A percentile compares a stretch with the other conserved stretches of the same genome.
Conservation (phyloP, 2,797 vertebrate genomes). For the Melanotaenia trifasciata region DNA sequence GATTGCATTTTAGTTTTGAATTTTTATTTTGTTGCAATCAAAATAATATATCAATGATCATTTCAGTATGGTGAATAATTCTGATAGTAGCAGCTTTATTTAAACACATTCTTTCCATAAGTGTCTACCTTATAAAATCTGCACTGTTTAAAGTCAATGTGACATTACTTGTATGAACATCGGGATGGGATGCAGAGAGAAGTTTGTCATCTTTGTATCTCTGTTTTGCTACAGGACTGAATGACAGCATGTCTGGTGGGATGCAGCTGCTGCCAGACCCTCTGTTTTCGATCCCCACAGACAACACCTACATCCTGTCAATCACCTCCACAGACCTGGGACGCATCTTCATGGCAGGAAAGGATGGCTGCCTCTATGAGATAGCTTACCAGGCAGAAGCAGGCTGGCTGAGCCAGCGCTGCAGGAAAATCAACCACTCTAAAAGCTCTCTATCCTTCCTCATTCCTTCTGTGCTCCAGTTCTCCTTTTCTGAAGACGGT, state of each 20-base stretch:
- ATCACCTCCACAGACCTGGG: constrained; percentile 92
- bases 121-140: neutral
- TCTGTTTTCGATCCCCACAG: constrained; percentile 95
- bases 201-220: constrained; percentile 15
- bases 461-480: constrained; percentile 93
- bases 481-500: constrained; percentile 98
- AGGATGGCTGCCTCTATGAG: constrained; percentile 98
- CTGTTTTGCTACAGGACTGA: constrained; percentile 76
- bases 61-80: neutral
- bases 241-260: constrained; percentile 94
- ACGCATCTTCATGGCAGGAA: constrained; percentile 96
- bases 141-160: neutral
- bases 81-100: neutral
- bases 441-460: constrained; percentile 95
- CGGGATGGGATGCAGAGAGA: neutral
- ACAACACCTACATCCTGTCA: constrained; percentile 94
- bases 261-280: constrained; percentile 97
- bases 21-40: neutral
- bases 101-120: neutral
- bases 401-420: constrained; percentile 97
- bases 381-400: constrained; percentile 98
- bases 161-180: neutral
- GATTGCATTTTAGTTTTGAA: neutral
- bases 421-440: constrained; percentile 98
- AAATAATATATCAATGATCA: neutral